phyloP scores from a whole-genome alignment of 1,140 invertebrate genomes.

The Dendrolimus punctatus region DNA sequence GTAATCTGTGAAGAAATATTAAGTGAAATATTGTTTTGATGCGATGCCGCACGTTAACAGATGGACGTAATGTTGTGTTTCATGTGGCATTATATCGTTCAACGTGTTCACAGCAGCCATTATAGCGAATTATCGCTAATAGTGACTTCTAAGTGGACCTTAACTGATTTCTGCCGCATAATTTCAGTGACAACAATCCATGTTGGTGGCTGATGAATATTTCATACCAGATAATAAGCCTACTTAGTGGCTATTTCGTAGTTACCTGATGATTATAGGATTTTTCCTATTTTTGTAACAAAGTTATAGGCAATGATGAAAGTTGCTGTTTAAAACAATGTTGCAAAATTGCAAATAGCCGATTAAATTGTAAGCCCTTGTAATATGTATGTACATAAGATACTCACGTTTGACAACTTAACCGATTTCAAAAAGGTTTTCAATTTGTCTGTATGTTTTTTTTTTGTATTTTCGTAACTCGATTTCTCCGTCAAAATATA shows the following conservation, averaged over 20 bases:
- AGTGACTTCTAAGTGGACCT: slow-evolving; percentile 23
- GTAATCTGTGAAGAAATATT: no score
- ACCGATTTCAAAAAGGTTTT: no score
- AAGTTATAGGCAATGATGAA: not conserved
- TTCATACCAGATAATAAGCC: slow-evolving; percentile 47
- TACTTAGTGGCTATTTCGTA: slow-evolving; percentile 34
- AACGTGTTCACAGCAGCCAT: slow-evolving; percentile 16
- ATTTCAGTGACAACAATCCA: slow-evolving; percentile 55
- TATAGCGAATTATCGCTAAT: slow-evolving; percentile 34
- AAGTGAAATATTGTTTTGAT: no score
- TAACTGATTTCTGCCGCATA: slow-evolving; percentile 52
- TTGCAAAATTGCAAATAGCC: no score
- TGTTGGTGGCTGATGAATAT: slow-evolving; percentile 55
- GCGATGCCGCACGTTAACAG: no score
- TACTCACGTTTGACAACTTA: no score
- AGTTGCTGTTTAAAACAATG: not conserved
- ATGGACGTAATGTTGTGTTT: no score
- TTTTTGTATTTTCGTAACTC: no score
- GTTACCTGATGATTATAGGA: slow-evolving; percentile 13
- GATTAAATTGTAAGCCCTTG: no score
- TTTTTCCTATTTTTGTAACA: not conserved
- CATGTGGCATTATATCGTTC: not conserved
- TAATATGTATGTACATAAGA: no score
- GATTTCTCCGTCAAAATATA: no score
- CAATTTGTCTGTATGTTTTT: no score